A percentile compares a stretch with the other conserved stretches of the same genome.
Conservation (phyloP, 2,113 vertebrate species). For the Casuarius casuarius region DNA sequence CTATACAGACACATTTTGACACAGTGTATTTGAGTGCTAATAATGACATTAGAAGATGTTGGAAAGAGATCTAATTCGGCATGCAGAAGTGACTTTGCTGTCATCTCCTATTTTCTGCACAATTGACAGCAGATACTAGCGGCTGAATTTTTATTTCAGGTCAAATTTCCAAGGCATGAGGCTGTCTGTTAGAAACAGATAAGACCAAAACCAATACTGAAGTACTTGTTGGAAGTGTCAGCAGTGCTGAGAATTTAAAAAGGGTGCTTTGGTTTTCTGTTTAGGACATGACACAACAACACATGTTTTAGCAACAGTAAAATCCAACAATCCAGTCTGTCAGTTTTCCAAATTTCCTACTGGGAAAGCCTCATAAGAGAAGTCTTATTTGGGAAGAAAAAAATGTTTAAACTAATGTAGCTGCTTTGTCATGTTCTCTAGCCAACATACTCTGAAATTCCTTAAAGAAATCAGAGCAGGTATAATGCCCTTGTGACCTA, state of each 20-base stretch:
- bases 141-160: slow-evolving; percentile 84
- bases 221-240: slow-evolving; percentile 79
- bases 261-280: slow-evolving; percentile 74
- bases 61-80: slow-evolving; percentile 84
- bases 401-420: not conserved
- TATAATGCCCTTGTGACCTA: not conserved
- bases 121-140: slow-evolving; percentile 85
- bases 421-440: not conserved
- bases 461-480: slow-evolving; percentile 2
- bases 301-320: slow-evolving; percentile 66
- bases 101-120: slow-evolving; percentile 86
- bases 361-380: slow-evolving; percentile 43
- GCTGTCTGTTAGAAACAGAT: slow-evolving; percentile 83
- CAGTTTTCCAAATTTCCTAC: slow-evolving; percentile 64
- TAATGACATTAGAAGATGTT: slow-evolving; percentile 88
- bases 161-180: slow-evolving; percentile 80
- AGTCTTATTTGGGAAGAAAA: slow-evolving; percentile 37
- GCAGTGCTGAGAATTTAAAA: slow-evolving; percentile 75
- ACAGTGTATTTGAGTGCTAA: slow-evolving; percentile 85
- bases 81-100: slow-evolving; percentile 84
- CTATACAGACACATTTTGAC: slow-evolving; percentile 80
- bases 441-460: not conserved
- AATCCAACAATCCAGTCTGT: slow-evolving; percentile 50
- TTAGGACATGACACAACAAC: slow-evolving; percentile 74
- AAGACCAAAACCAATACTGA: slow-evolving; percentile 78